Base-by-base conservation (phyloP, 2,888 invertebrate genomes). In the Coelinius sp. region DNA sequence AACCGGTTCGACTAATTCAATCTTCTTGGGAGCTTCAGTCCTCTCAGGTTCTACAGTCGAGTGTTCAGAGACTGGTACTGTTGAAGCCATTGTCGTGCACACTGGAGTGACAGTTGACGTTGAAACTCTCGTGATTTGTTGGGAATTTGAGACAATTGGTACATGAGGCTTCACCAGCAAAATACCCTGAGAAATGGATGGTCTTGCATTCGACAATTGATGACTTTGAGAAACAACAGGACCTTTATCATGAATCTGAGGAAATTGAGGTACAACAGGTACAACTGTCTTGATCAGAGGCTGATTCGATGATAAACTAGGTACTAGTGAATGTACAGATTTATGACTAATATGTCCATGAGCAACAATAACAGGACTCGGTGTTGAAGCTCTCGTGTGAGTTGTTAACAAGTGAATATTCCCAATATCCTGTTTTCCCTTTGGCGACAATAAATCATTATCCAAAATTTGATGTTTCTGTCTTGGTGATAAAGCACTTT, bases 321-420 rank as follows among this genome's bases (percentile, higher is more conserved):
- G 71, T 6, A 78, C 80, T 17, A 80, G 49, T 6, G 75, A 68
- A 24, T 84, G 85, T 0, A 83, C 80, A 1, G 41, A 41, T 5
- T 41, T 41, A n/a, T 41, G 41, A 85, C 73, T 0, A 83, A 78
- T 27, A 85, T 85, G 86, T 20, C 84, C 83, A 53, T 86, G 86
- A 14, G 87, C 81, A 6, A 89, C 89, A 75, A 89, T 89, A 2
- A 89, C 89, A 0, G 89, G 89, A 80, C 89, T 90, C 0, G 89
- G 88, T 1, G 88, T 88, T 1, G 89, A 88, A 8, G 88, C 83
- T 8, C 85, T 82, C 79, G 93, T 91, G 79, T 92, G 92, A 14
- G 93, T 92, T 0, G 92, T 92, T 3, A 93, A 90, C 12, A 93
- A 90, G 80, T 92, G 93, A 86, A 92, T 89, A 75, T 89, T 90